A percentile compares a stretch with the other conserved stretches of the same genome.
These are phyloP conservation scores for Carduelis carduelis DNA, from an alignment of 2,797 vertebrate genomes.

Conservation along the genomic window DNA sequence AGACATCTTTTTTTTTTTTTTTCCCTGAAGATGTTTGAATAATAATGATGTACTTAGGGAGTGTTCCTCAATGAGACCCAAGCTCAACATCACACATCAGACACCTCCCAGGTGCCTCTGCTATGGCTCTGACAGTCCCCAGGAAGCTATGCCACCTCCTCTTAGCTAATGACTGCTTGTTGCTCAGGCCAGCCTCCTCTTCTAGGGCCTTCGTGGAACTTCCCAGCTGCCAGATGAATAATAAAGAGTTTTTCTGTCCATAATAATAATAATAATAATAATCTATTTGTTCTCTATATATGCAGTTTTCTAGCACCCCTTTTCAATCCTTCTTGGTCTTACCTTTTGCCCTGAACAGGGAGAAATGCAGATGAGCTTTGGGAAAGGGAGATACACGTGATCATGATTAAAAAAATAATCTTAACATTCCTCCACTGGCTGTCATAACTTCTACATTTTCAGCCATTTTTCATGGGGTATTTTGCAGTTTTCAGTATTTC, in stretches of 20 bases:
- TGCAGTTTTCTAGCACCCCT: background rate
- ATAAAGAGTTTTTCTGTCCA: background rate
- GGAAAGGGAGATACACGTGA: background rate
- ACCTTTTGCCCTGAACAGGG: background rate
- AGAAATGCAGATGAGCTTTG: background rate
- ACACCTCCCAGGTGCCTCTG: background rate
- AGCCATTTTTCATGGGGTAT: background rate
- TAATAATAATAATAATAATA: background rate
- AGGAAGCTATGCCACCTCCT: background rate
- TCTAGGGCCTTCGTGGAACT: rapidly evolving
- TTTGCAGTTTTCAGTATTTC: background rate
- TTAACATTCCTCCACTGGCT: background rate
- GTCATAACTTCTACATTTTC: background rate
- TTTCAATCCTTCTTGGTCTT: background rate
- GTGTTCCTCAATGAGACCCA: background rate
- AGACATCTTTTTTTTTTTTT: background rate
- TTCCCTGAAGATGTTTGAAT: background rate
- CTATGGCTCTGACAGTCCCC: rapidly evolving
- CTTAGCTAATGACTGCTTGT: background rate
- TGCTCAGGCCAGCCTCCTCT: background rate
- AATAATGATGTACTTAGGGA: background rate
- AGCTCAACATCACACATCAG: background rate
- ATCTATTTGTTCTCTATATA: background rate
- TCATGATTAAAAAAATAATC: background rate
- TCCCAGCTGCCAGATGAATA: background rate